These are phyloP conservation scores for Syndactyla subalaris DNA, from an alignment of 2,797 vertebrate species.

Conservation along the genomic window DNA sequence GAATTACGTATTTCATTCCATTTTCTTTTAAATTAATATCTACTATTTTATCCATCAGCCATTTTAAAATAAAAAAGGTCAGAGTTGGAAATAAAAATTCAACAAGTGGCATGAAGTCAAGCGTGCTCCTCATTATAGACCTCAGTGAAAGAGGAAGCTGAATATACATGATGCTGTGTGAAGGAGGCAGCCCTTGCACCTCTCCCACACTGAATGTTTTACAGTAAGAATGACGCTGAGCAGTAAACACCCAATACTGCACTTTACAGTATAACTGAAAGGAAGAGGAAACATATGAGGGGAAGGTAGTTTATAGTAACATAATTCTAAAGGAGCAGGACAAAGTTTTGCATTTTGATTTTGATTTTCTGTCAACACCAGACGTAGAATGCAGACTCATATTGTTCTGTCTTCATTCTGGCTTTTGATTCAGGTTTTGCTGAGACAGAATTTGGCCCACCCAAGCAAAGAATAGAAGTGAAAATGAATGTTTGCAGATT, in stretches of 20 bases:
- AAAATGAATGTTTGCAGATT: background rate
- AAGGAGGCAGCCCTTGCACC: background rate
- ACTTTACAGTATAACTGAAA: background rate
- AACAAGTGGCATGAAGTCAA: background rate
- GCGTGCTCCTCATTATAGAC: background rate
- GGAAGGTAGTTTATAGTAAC: background rate
- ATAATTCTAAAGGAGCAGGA: background rate
- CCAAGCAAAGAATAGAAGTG: background rate
- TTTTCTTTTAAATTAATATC: background rate
- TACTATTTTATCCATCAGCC: background rate
- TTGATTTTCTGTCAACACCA: background rate
- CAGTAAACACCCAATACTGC: background rate
- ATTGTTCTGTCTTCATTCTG: background rate
- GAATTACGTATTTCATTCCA: background rate
- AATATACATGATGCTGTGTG: background rate
- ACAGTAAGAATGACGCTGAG: background rate
- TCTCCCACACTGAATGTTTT: background rate
- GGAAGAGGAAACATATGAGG: background rate
- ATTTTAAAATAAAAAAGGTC: background rate
- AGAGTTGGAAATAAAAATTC: background rate
- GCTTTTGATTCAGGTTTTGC: background rate
- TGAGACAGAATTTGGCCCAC: background rate
- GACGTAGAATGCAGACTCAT: background rate
- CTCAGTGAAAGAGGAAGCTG: background rate
- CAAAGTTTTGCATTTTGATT: background rate